Percentiles rank a stretch among this genome's conserved stretches.
phyloP scores from a whole-genome alignment of 2,113 vertebrate genomes.

The Symphodus melops region DNA sequence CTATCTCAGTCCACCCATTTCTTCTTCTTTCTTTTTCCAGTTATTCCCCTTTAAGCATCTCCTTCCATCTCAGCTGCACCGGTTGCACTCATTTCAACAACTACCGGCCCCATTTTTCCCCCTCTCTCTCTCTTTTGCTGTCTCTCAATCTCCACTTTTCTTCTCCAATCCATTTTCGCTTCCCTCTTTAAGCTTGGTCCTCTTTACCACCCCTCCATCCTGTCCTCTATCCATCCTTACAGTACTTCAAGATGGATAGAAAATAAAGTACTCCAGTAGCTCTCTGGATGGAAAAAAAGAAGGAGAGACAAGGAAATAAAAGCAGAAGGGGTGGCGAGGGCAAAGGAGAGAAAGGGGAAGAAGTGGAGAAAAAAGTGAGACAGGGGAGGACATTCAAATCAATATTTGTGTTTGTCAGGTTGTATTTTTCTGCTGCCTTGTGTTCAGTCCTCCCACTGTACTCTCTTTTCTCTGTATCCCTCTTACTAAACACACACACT shows the following conservation, averaged over 20 bases:
- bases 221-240: conserved; percentile 66
- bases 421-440: conserved; percentile 58
- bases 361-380: conserved; percentile 28
- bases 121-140: not conserved
- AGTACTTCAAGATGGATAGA: conserved; percentile 64
- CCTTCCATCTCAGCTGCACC: conserved; percentile 71
- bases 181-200: conserved; percentile 54
- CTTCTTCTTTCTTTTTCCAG: conserved; percentile 12
- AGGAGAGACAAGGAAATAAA: conserved; percentile 60
- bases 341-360: conserved; percentile 24
- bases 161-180: conserved; percentile 59
- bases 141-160: conserved; percentile 62
- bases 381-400: conserved; percentile 65
- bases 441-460: conserved; percentile 26
- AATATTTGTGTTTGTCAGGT: conserved; percentile 74
- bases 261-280: conserved; percentile 71
- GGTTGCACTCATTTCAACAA: conserved; percentile 73
- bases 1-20: conserved; percentile 18
- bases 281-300: conserved; percentile 30
- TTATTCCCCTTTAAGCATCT: conserved; percentile 61
- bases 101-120: conserved; percentile 50
- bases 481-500: conserved; percentile 39
- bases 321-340: conserved; percentile 52
- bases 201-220: conserved; percentile 62
- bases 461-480: conserved; percentile 38